phyloP scores from a whole-genome alignment of 2,888 invertebrate species.

The Trichogramma evanescens region DNA sequence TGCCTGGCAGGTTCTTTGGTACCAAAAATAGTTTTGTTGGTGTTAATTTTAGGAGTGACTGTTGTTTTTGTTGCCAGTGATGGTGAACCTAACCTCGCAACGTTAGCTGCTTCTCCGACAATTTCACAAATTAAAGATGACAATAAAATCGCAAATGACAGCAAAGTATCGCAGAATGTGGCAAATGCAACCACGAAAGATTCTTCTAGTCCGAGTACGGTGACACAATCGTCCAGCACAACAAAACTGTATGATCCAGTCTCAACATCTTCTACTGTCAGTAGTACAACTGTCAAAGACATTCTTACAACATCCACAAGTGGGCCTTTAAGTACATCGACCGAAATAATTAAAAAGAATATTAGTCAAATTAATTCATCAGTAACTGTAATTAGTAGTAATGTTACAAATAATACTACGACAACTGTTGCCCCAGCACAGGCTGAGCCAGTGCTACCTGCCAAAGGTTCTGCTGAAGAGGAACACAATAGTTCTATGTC shows the following conservation, averaged over 20 bases:
- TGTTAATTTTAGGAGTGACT: slow-evolving; percentile 1
- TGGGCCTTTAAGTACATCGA: neutral
- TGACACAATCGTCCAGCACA: slow-evolving; percentile 1
- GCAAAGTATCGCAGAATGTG: neutral
- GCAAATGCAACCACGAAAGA: neutral
- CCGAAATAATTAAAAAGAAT: neutral
- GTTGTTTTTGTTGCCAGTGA: slow-evolving; percentile 8
- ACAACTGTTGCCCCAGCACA: slow-evolving; percentile 52
- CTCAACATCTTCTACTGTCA: neutral
- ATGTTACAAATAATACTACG: slow-evolving; percentile 40
- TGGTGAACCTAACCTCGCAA: slow-evolving; percentile 15
- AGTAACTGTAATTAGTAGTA: slow-evolving; percentile 18
- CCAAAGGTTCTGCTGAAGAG: slow-evolving; percentile 86
- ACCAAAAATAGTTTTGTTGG: slow-evolving; percentile 1
- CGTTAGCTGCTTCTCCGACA: neutral
- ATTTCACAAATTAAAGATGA: neutral
- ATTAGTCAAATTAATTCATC: neutral
- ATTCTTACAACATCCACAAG: neutral
- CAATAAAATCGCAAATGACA: slow-evolving; percentile 1
- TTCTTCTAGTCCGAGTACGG: neutral
- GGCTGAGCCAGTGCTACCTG: slow-evolving; percentile 75
- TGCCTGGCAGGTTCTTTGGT: neutral
- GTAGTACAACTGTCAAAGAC: neutral
- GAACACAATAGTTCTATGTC: slow-evolving; percentile 96
- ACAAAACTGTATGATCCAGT: neutral